Base-by-base conservation (phyloP, 35 echinoderm and acorn worm genomes). In the Antedon bifida region DNA sequence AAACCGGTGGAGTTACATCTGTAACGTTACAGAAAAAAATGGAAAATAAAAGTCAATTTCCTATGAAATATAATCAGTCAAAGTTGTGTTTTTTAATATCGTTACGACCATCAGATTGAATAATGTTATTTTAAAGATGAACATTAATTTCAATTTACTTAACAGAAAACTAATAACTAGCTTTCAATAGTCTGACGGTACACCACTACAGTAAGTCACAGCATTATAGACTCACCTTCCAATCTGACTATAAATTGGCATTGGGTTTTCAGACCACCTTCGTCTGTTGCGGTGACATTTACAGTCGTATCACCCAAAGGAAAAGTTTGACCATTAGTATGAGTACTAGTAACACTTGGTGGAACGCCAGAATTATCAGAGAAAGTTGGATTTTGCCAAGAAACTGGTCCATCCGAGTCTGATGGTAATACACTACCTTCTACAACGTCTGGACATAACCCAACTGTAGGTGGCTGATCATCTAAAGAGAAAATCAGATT, bases 241-340 rank as follows among this genome's bases (percentile, higher is more conserved):
- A 94, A 81, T 33, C 9, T 35, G 19, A 94, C 85, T 28, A 33
- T 83, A 78, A 90, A 90, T 32, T n/a, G 0, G 34, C 88, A 90
- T 30, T 19, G 30, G 34, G 74, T 85, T 73, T 33, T 1, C 33
- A 90, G 90, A 30, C 85, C 88, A 31, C 39, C 36, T 17, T 35
- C 77, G 51, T 95, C 92, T 9, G 82, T 88, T 78, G 90, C 90
- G 13, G 85, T 91, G 83, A 90, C 90, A 5, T 21, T 46, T 31
- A 95, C 92, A 0, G 30, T 38, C 23, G 88, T 91, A 34, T 79
- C 74, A 9, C 88, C 92, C 35, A 85, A 30, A 30, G 45, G 19
- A 46, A 95, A 95, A 0, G 56, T 76, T 30, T 82, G 83, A 16
- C 88, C 92, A 74, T 85, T 85, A 75, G 34, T 83, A 11, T 34